Base-by-base conservation (phyloP, 2,888 invertebrate species). In the Eupithecia centaureata region DNA sequence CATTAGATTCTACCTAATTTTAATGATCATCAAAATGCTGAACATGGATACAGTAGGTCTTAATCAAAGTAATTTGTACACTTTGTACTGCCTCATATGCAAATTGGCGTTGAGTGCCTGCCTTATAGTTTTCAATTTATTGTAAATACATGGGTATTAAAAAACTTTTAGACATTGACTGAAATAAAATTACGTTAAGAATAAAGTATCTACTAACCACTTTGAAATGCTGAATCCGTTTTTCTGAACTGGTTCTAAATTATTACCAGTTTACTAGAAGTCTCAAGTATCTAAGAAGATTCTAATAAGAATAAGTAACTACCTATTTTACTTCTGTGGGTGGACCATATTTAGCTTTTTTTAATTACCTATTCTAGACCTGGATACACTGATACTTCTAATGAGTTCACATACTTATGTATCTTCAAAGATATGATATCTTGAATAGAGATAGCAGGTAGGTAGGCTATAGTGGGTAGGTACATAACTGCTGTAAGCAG, bases 241-340 rank as follows among this genome's bases (percentile, higher is more conserved):
- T 47, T 22, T 47, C 47, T 47, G 10, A 47, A 22, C 47, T 47
- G 47, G 18, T 47, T 47, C 10, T 47, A 47, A 18, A 22, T 10
- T 22, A 22, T 2, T 18, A 47, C 10, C 52, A 27, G 52, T 27
- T 52, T 52, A 27, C 27, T 27, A 27, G n/a, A n/a, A n/a, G n/a
- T n/a, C n/a, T n/a, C n/a, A n/a, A n/a, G n/a, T n/a, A n/a, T 56
- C 18, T n/a, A 28, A 56, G 10, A 56, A 30, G 56, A 56, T 56
- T 30, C 56, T 30, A 56, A 30, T 30, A 56, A 56, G 56, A 30
- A 30, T n/a, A n/a, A n/a, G n/a, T n/a, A n/a, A n/a, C n/a, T n/a
- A n/a, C n/a, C n/a, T n/a, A n/a, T n/a, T n/a, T n/a, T 42, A 47
- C 18, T 22, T 12, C 47, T 10, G 22, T 12, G 47, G 10, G 22